Evolutionary conservation across 2,888 invertebrate genomes (phyloP).

Genomic region (Cheilosia soror): DNA sequence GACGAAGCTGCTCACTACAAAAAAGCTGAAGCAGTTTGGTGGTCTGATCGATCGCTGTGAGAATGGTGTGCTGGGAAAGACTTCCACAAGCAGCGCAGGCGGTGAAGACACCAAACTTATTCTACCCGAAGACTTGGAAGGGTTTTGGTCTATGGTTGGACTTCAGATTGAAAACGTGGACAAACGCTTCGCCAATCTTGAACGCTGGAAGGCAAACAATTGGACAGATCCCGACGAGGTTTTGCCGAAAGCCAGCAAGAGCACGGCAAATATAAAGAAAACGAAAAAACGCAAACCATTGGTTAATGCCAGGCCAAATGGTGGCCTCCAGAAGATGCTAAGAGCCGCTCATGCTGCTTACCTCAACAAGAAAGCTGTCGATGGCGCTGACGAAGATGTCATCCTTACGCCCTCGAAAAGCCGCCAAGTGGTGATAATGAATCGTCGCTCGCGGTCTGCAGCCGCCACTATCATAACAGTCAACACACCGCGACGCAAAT

Average conservation of each 20-base stretch:
- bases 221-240: constrained; percentile 81
- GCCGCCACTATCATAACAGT: constrained; percentile 76
- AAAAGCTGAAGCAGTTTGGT: constrained; percentile 90
- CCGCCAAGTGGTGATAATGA: constrained; percentile 70
- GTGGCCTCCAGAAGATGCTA: constrained; percentile 78
- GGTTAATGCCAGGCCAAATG: constrained; percentile 76
- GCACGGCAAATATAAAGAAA: constrained; percentile 70
- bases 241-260: constrained; percentile 25
- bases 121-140: constrained; percentile 88
- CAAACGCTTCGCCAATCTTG: constrained; percentile 80
- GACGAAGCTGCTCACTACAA: constrained; percentile 88
- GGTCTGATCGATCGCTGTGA: constrained; percentile 84
- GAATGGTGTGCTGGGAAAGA: constrained; percentile 76
- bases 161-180: constrained; percentile 84
- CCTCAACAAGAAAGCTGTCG: constrained; percentile 75
- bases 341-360: constrained; percentile 77
- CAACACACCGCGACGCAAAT: constrained; percentile 52
- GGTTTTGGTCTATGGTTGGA: constrained; percentile 87
- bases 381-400: constrained; percentile 43
- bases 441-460: constrained; percentile 74
- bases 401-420: constrained; percentile 67
- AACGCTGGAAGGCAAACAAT: constrained; percentile 80
- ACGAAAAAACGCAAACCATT: constrained; percentile 65
- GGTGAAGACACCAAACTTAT: constrained; percentile 79
- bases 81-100: constrained; percentile 75